These are phyloP conservation scores for Plumapathes pennacea DNA, from an alignment of 92 coral and sea anemone species.

Conservation along the genomic window DNA sequence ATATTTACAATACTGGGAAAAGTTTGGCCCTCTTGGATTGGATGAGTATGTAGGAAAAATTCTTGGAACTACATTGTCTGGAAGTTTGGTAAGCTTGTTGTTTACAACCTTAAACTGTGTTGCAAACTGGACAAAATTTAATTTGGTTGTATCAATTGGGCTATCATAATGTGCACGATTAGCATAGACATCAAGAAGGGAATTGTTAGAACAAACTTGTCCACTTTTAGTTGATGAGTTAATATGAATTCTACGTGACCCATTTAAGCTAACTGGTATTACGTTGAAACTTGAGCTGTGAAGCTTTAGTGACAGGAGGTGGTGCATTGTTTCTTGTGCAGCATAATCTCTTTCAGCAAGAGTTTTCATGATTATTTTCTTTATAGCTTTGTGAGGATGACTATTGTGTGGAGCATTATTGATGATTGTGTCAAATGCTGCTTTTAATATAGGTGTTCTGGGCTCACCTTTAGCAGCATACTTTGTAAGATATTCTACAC, in stretches of 20 bases:
- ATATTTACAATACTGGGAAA: slow-evolving; percentile 62
- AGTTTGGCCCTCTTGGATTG: slow-evolving; percentile 74
- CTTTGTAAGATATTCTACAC: slow-evolving; percentile 67
- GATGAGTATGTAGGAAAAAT: slow-evolving; percentile 67
- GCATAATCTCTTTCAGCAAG: slow-evolving; percentile 81
- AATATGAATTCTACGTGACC: slow-evolving; percentile 41
- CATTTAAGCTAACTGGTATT: slow-evolving; percentile 58
- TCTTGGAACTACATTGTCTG: slow-evolving; percentile 63
- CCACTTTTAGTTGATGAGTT: slow-evolving; percentile 24
- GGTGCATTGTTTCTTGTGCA: slow-evolving; percentile 79
- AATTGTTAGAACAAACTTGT: slow-evolving; percentile 41
- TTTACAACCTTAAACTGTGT: slow-evolving; percentile 57
- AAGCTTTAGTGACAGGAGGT: slow-evolving; percentile 55
- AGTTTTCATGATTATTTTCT: slow-evolving; percentile 66
- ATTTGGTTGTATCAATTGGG: slow-evolving; percentile 27
- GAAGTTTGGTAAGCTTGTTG: slow-evolving; percentile 46
- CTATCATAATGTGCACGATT: slow-evolving; percentile 47
- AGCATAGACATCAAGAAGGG: slow-evolving; percentile 71
- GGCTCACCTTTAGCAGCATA: slow-evolving; percentile 76
- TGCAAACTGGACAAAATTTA: slow-evolving; percentile 66
- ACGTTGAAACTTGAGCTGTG: slow-evolving; percentile 54
- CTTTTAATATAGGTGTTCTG: slow-evolving; percentile 58
- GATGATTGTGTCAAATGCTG: slow-evolving; percentile 58
- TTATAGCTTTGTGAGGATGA: slow-evolving; percentile 50
- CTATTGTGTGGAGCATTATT: slow-evolving; percentile 34